Conservation (phyloP, 2,888 invertebrate genomes). For the Tyria jacobaeae region DNA sequence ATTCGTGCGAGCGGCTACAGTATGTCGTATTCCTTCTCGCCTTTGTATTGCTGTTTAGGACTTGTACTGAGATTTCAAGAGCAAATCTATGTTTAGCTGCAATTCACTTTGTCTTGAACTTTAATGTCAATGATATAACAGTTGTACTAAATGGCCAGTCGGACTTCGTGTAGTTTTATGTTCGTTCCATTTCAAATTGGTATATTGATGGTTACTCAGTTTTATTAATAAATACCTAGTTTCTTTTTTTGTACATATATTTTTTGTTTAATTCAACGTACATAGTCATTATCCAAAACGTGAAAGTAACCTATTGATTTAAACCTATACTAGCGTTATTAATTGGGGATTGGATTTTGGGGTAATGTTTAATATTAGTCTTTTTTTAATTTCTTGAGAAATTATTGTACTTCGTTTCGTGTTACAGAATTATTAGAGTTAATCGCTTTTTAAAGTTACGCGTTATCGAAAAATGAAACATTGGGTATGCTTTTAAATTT, state of each 20-base stretch:
- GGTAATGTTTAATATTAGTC: constrained; percentile 54
- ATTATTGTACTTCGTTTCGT: constrained; percentile 61
- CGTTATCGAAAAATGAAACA: constrained; percentile 44
- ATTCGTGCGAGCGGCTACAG: constrained; percentile 61
- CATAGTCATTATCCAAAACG: constrained; percentile 71
- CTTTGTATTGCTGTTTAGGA: constrained; percentile 40
- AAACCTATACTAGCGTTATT: constrained; percentile 52
- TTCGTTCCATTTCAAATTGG: constrained; percentile 52
- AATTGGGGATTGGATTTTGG: constrained; percentile 59
- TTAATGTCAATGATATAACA: constrained; percentile 11
- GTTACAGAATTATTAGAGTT: constrained; percentile 58
- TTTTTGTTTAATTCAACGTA: constrained; percentile 61
- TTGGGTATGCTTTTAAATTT: constrained; percentile 66
- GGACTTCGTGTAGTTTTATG: constrained; percentile 40
- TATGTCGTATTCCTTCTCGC: constrained; percentile 45
- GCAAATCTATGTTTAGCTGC: constrained; percentile 30
- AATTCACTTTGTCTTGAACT: constrained; percentile 19
- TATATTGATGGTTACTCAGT: constrained; percentile 52
- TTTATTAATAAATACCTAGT: constrained; percentile 52
- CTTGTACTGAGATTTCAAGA: constrained; percentile 20
- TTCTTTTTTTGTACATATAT: constrained; percentile 71
- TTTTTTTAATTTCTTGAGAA: constrained; percentile 43
- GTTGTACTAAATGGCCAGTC: constrained; percentile 45
- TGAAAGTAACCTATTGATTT: constrained; percentile 54
- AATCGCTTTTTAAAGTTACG: constrained; percentile 62